Evolutionary conservation across 2,113 vertebrate species (phyloP).

Genomic region (Myrmecophaga tridactyla): DNA sequence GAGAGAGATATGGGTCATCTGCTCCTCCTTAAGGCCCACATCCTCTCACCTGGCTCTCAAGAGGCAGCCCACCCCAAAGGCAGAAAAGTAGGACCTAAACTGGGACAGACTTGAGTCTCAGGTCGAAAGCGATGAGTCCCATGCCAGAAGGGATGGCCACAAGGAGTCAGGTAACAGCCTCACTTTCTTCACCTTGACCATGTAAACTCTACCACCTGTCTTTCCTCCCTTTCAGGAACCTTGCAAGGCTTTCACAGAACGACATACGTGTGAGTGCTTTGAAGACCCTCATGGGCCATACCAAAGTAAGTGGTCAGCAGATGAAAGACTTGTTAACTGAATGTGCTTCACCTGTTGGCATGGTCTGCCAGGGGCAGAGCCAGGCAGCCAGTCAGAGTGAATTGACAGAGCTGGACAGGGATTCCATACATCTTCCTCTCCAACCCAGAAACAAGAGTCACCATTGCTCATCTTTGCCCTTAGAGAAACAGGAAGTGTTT

Average conservation of each 20-base stretch:
- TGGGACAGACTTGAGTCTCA: not conserved
- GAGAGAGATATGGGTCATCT: not conserved
- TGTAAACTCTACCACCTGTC: not conserved
- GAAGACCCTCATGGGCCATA: not conserved
- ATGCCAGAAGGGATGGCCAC: accelerated
- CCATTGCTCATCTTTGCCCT: not conserved
- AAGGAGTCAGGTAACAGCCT: too few relatives aligned
- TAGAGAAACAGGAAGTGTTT: not conserved
- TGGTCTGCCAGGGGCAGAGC: not conserved
- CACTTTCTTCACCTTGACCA: not conserved
- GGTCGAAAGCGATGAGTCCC: not conserved
- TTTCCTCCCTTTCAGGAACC: not conserved
- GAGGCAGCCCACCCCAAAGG: not conserved
- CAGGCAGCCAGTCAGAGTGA: accelerated
- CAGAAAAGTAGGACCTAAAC: not conserved
- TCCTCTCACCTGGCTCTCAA: not conserved
- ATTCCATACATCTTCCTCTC: not conserved
- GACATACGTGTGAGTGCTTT: not conserved
- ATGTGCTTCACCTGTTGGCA: not conserved
- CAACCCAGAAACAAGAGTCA: not conserved
- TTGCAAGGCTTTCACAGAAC: not conserved
- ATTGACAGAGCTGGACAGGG: accelerated
- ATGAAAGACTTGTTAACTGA: not conserved
- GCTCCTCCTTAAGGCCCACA: not conserved
- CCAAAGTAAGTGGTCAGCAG: not conserved